Base-by-base conservation (phyloP, 2,797 vertebrate species). In the Sebastes kiyomatsui region DNA sequence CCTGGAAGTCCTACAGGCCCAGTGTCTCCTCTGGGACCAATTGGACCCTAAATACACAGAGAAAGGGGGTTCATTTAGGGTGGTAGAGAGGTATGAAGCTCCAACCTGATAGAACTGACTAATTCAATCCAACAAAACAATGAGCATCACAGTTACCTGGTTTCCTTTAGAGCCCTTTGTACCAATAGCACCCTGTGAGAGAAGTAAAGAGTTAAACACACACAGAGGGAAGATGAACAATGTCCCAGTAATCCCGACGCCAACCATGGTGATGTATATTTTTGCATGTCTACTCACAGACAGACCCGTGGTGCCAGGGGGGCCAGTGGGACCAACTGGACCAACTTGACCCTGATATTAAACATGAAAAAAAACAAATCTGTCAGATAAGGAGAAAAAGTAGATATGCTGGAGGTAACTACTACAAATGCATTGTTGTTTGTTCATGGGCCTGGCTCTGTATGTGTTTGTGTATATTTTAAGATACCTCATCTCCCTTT, bases 1-100 rank as follows among this genome's bases (percentile, higher is more conserved):
- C 98, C 98, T 16, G 98, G 97, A n/a, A 94, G 96, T 4, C 98
- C 98, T 16, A 94, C 95, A 66, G 97, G 95, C 18, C 98, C 98
- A 0, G 81, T 81, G 92, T 99, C 98, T 83, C 98, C 98, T 93
- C 97, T 97, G 1, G 97, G 96, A 91, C 98, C 98, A 3, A 97
- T 97, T 5, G 97, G 96, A 92, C 98, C 98, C 98, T 99, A 64
- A 78, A 86, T 12, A 30, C 33, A 83, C 11, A 84, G 3, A 68
- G 16, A 18, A 80, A 60, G 54, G 33, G 2, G 14, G 61, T 42
- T 2, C 3, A 10, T 23, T 83, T n/a, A 42, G 8, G 8, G 5
- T 46, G 12, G 16, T 0, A 49, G 8, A 60, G 27, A 32, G 2
- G 6, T 66, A 25, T 56, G 3, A 67, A 14, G n/a, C 33, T 49